Percentiles rank a stretch among this genome's conserved stretches.
phyloP scores from a whole-genome alignment of 2,888 invertebrate genomes.

The Argyresthia albistria region DNA sequence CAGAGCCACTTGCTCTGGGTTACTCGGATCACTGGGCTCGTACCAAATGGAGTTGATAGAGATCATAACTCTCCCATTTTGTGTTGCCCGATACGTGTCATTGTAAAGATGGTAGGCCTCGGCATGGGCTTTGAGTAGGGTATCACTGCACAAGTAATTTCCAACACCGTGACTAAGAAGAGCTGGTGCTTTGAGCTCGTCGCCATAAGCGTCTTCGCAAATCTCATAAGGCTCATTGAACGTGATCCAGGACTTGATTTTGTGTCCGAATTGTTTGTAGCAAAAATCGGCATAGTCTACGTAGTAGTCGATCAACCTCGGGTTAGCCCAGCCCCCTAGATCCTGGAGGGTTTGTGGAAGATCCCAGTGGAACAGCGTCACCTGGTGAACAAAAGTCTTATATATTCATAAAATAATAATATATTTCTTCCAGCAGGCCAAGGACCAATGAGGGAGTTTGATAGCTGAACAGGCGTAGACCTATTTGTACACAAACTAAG shows the following conservation, averaged over 20 bases:
- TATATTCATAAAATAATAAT: no score
- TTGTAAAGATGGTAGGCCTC: conserved; percentile 76
- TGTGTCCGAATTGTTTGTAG: conserved; percentile 68
- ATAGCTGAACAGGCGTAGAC: no score
- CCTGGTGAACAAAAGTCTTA: conserved; percentile 34
- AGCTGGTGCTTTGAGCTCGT: conserved; percentile 65
- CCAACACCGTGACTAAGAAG: conserved; percentile 69
- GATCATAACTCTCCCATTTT: conserved; percentile 70
- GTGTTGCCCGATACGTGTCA: conserved; percentile 64
- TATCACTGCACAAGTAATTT: conserved; percentile 76
- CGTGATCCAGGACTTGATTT: conserved; percentile 78
- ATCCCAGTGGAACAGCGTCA: conserved; percentile 80
- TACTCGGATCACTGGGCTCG: conserved; percentile 52
- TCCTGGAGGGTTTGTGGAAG: conserved; percentile 73
- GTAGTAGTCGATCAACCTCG: conserved; percentile 66
- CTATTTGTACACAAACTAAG: no score
- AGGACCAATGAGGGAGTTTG: no score
- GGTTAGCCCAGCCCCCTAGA: conserved; percentile 69
- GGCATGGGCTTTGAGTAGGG: conserved; percentile 77
- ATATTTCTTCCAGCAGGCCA: no score
- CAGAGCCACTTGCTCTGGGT: conserved; percentile 47
- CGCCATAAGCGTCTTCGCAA: conserved; percentile 68
- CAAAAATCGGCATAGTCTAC: conserved; percentile 69
- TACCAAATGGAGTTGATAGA: conserved; percentile 70
- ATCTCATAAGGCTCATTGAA: conserved; percentile 77